phyloP scores from a whole-genome alignment of 1,140 invertebrate genomes.

The Tribolium castaneum region DNA sequence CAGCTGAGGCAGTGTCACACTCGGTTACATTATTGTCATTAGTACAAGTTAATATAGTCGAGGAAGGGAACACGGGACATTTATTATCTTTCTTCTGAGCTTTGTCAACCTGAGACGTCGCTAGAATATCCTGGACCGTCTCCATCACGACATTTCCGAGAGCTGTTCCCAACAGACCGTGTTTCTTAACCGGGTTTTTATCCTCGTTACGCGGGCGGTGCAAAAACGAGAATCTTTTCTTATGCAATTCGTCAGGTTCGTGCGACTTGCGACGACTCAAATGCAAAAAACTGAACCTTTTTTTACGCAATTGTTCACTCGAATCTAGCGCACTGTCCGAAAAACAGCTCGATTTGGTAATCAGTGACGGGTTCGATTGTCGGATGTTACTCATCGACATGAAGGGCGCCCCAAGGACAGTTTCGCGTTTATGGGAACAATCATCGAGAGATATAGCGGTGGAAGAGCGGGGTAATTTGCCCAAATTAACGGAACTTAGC shows the following conservation, averaged over 20 bases:
- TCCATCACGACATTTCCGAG: conserved; percentile 56
- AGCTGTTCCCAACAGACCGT: conserved; percentile 53
- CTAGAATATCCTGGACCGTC: conserved; percentile 52
- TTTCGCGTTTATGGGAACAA: conserved; percentile 49
- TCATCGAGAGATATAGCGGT: conserved; percentile 49
- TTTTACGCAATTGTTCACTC: conserved; percentile 2
- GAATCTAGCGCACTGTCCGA: conserved; percentile 49
- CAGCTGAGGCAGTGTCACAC: conserved; percentile 39
- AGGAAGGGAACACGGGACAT: conserved; percentile 28
- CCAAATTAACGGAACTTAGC: neutral
- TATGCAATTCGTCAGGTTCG: conserved; percentile 7
- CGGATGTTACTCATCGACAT: conserved; percentile 44
- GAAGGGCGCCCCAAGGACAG: conserved; percentile 54
- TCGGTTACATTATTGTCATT: conserved; percentile 43
- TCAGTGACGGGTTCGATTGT: conserved; percentile 44
- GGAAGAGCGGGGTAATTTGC: conserved; percentile 42
- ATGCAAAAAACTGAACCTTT: conserved; percentile 38
- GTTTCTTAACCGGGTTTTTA: conserved; percentile 34
- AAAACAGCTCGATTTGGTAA: conserved; percentile 38
- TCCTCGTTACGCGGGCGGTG: neutral
- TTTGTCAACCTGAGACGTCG: conserved; percentile 44
- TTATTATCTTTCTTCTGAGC: conserved; percentile 4
- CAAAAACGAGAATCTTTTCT: conserved; percentile 13
- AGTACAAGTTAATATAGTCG: conserved; percentile 47
- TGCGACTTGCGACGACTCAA: neutral